Evolutionary conservation across 2,888 invertebrate species (phyloP), one percentile per base, ranked within the genome.

Genomic region (Pseudococcus jackbeardsleyi): DNA sequence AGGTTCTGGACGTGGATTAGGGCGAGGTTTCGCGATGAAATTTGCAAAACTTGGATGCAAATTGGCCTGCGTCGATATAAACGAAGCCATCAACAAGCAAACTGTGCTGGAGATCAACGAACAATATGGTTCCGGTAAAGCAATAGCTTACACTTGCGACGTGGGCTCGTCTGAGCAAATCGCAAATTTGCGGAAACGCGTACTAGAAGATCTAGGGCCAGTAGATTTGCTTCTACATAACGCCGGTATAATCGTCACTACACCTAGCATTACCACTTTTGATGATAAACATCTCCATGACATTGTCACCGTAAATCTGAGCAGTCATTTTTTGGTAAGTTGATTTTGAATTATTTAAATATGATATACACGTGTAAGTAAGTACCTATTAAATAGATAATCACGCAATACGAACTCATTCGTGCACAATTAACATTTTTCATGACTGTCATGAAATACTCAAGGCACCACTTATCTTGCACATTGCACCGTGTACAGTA

Each of bases 141-240:
- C 54, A 42, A 88, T 89, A 68, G 88, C 89, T 11, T 90, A 90
- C 88, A 86, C 19, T 17, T 88, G 89, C 15, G 90, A 90, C 72
- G 89, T 90, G 0, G 90, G 89, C 0, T 64, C 12, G 1, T 17
- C 79, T 12, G 48, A 89, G 9, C 89, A 90, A 22, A 89, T 90
- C 0, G 50, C 72, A 11, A 42, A 72, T 5, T 64, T 90, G n/a
- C 86, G 87, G 22, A 48, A 86, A 33, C 82, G 46, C 2, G 89
- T 90, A 15, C 85, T 85, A 46, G 72, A 84, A 22, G 90, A 90
- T 11, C 64, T 90, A 3, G 90, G 90, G 7, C 42, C 42, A 4
- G 90, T 90, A 11, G 89, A 90, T 68, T 48, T 90, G 7, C 46
- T 90, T 8, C 84, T 90, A 64, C 90, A 90, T 89, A 90, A 90